Percentiles rank a stretch among this genome's conserved stretches.
phyloP scores from a whole-genome alignment of 2,113 vertebrate species.

The Columbina picui region DNA sequence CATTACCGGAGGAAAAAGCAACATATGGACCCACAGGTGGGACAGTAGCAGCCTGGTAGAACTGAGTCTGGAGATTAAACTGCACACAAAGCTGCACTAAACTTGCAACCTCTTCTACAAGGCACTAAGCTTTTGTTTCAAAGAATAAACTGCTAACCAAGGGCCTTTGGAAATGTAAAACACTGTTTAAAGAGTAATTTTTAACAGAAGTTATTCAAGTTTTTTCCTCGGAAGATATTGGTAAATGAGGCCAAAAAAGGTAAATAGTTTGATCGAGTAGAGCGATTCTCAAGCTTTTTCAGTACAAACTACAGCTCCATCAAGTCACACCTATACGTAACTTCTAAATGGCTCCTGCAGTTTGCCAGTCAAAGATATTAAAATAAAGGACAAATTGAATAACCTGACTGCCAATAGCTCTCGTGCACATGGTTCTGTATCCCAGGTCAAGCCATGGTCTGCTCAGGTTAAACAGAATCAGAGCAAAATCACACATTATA shows the following conservation, averaged over 20 bases:
- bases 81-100: neutral
- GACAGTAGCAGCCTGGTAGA: neutral
- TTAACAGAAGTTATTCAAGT: neutral
- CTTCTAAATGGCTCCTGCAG: neutral
- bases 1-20: neutral
- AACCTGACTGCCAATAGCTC: neutral
- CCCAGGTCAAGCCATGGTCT: rapidly evolving
- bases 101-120: neutral
- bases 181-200: neutral
- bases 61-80: neutral
- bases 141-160: neutral
- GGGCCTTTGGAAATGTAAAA: neutral
- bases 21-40: rapidly evolving
- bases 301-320: neutral
- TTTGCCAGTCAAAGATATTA: rapidly evolving
- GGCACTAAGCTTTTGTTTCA: neutral
- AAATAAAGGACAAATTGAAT: neutral
- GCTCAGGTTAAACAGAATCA: neutral
- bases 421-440: neutral
- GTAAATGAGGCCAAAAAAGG: neutral
- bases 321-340: rapidly evolving
- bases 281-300: neutral
- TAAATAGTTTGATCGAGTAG: neutral
- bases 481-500: neutral
- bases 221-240: neutral